A percentile compares a stretch with the other conserved stretches of the same genome.
phyloP scores from a whole-genome alignment of 2,113 vertebrate species.

The Nycticryphes semicollaris region DNA sequence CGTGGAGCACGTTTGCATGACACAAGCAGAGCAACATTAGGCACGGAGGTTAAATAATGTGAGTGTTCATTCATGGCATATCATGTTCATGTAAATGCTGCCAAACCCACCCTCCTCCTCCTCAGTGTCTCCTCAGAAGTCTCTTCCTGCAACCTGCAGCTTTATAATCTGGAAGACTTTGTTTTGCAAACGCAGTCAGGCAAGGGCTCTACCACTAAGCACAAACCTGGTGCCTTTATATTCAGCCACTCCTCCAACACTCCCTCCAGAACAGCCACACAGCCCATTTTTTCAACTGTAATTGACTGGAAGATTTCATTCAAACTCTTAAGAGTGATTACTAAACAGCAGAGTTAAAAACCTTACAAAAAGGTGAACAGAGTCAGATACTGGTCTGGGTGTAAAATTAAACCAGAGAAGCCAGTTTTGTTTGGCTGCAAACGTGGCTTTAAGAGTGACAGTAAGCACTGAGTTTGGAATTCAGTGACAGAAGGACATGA shows the following conservation, averaged over 20 bases:
- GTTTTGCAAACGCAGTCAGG: neutral
- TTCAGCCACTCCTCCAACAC: neutral
- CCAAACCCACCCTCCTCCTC: neutral
- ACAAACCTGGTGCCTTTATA: neutral
- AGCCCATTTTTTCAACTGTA: accelerated
- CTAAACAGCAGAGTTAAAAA: neutral
- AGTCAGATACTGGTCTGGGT: neutral
- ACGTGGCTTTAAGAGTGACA: neutral
- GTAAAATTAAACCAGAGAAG: neutral
- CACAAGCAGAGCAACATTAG: neutral
- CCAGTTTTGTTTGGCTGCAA: neutral
- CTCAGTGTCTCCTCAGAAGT: neutral
- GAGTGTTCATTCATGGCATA: neutral
- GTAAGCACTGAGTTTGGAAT: neutral
- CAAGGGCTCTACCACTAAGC: neutral
- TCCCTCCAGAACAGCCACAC: neutral
- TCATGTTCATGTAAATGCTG: neutral
- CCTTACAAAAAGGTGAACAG: neutral
- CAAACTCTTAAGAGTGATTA: too few species aligned
- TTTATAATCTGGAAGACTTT: accelerated
- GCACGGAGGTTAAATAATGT: neutral
- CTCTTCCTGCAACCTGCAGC: neutral
- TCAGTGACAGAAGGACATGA: neutral
- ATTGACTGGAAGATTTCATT: neutral
- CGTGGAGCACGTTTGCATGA: accelerated